Conservation (phyloP, 2,888 invertebrate species). For the Nebria brevicollis region DNA sequence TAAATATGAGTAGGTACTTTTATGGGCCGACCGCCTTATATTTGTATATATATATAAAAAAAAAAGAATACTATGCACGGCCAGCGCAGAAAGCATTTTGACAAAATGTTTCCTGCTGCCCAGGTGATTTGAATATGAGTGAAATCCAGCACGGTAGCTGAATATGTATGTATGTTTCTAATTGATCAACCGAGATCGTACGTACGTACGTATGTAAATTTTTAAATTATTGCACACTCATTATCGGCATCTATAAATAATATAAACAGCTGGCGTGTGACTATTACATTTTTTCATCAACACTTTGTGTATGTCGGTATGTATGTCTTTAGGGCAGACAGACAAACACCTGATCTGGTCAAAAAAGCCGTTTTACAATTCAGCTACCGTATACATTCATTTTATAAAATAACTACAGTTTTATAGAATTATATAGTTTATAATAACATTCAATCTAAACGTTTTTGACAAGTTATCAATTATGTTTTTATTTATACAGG, state of each 20-base stretch:
- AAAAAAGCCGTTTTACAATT: no score
- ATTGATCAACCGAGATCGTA: conserved; percentile 25
- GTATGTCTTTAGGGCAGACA: conserved; percentile 11
- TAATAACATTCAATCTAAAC: no score
- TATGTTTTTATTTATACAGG: no score
- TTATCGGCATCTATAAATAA: conserved; percentile 43
- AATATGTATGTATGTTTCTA: conserved; percentile 24
- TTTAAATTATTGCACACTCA: conserved; percentile 43
- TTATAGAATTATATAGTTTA: no score
- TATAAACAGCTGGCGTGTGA: conserved; percentile 41
- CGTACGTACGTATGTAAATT: conserved; percentile 40
- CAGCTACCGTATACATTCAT: no score
- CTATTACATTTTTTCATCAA: neutral
- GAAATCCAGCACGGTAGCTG: conserved; percentile 20
- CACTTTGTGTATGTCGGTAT: neutral
- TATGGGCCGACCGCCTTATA: neutral
- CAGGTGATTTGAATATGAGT: conserved; percentile 12
- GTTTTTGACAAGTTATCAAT: no score
- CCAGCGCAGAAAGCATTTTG: neutral
- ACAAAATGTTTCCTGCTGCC: conserved; percentile 30
- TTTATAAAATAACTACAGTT: no score
- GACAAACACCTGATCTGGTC: neutral
- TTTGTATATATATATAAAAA: neutral
- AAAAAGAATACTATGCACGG: neutral
- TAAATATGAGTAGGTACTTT: neutral